Percentiles rank a stretch among this genome's conserved stretches.
Conservation (phyloP, 2,113 vertebrate species). For the Gobiocypris rarus region DNA sequence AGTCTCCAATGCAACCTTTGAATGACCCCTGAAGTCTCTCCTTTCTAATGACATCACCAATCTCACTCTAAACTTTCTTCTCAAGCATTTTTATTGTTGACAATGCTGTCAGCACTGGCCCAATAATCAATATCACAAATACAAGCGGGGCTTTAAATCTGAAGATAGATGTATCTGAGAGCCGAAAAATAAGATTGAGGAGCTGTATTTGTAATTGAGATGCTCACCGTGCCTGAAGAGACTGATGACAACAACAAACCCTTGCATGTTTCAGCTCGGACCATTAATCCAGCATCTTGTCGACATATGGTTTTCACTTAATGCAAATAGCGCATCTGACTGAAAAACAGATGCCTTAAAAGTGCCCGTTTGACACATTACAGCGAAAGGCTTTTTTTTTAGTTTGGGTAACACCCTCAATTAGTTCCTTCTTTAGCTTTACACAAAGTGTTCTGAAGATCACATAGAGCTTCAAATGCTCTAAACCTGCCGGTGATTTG, state of each 20-base stretch:
- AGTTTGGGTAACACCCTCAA: conserved; percentile 24
- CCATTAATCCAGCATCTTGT: conserved; percentile 31
- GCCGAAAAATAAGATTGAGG: conserved; percentile 17
- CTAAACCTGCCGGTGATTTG: conserved; percentile 53
- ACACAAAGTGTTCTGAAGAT: conserved; percentile 31
- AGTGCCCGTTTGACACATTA: background rate
- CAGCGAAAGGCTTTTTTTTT: conserved; percentile 7
- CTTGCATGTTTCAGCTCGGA: background rate
- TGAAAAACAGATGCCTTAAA: conserved; percentile 27
- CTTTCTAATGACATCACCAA: background rate
- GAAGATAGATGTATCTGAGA: conserved; percentile 27
- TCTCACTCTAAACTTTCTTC: conserved; percentile 6
- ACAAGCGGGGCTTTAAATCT: conserved; percentile 35
- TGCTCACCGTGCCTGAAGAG: background rate
- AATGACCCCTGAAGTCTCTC: conserved; percentile 16
- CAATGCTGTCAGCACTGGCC: background rate
- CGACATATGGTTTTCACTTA: background rate
- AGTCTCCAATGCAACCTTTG: conserved; percentile 11
- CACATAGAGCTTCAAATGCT: conserved; percentile 46
- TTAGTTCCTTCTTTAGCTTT: conserved; percentile 46
- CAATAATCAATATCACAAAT: conserved; percentile 40
- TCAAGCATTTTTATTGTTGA: conserved; percentile 7
- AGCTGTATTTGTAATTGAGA: conserved; percentile 19
- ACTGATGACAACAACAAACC: conserved; percentile 24
- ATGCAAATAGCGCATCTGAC: background rate